Conservation (phyloP, 2,113 vertebrate genomes). For the Recurvirostra avosetta region DNA sequence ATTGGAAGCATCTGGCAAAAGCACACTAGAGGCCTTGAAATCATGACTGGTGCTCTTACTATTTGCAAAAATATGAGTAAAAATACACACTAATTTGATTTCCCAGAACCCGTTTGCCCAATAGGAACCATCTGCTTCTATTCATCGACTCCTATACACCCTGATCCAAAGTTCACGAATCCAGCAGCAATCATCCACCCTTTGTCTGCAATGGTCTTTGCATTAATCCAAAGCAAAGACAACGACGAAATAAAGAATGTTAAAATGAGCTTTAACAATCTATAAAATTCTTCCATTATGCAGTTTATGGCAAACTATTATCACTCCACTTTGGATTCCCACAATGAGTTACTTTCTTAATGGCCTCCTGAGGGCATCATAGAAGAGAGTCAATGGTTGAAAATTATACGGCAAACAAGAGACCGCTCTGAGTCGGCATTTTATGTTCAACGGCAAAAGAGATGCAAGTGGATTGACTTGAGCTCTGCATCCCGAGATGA, state of each 20-base stretch:
- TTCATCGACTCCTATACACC: background rate
- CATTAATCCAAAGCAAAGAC: background rate
- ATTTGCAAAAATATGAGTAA: background rate
- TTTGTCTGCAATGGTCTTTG: background rate
- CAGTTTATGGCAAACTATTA: conserved; percentile 19
- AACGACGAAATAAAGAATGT: background rate
- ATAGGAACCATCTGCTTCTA: conserved; percentile 28
- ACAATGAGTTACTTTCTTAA: background rate
- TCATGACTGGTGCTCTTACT: background rate
- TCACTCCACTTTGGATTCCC: background rate
- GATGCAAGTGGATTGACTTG: conserved; percentile 15
- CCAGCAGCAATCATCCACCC: background rate
- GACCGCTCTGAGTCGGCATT: background rate
- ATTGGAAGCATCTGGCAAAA: background rate
- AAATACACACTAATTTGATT: background rate
- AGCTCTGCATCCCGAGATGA: background rate
- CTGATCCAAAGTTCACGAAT: background rate
- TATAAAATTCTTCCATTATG: background rate
- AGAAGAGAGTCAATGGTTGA: conserved; percentile 9
- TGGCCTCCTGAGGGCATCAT: conserved; percentile 34
- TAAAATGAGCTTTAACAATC: conserved; percentile 19
- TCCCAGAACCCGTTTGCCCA: background rate
- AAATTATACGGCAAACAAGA: background rate
- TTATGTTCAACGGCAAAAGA: conserved; percentile 28
- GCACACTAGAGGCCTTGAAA: background rate